Evolutionary conservation across 2,113 vertebrate species (phyloP), one percentile per base, ranked within the genome.

Genomic region (Regulus satrapa): DNA sequence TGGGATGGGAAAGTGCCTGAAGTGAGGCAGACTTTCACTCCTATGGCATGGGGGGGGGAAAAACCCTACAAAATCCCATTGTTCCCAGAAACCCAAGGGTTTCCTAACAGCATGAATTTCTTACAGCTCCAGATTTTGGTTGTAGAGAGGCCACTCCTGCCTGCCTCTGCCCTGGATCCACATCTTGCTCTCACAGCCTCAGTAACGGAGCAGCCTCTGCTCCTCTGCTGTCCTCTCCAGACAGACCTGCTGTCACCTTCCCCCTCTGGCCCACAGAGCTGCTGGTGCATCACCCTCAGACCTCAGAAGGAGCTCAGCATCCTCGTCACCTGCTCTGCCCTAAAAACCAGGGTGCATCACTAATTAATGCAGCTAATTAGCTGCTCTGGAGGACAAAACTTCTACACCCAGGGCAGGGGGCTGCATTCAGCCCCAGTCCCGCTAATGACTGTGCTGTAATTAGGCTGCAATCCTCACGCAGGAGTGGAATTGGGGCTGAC

Each of bases 21-120:
- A 85, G 24, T 2, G 26, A 63, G 46, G 63, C 32, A 52, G 48
- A 24, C 45, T 21, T 76, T 36, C 48, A 41, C 38, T 67, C 21
- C 24, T 26, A 46, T 2, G 6, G 15, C 40, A 38, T 0, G 8
- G 5, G 5, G 0, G 14, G 41, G 14, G 8, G 25, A 4, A 5
- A 10, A 45, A 63, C n/a, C n/a, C n/a, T n/a, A 25, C 36, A 19
- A 49, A 45, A 1, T n/a, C 45, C 41, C 5, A 0, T 66, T 69
- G n/a, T 80, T 73, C 32, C 29, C 64, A 46, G 55, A 76, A 74
- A 51, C 16, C 11, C 43, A 14, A 51, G 69, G 26, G 24, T 72
- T 80, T 69, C 52, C 41, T 58, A 41, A 31, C 23, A n/a, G 49
- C 11, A 1, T 5, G 1, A 8, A 23, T 68, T 71, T 31, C n/a